Percentiles rank a stretch among this genome's conserved stretches.
These are phyloP conservation scores for Dysidea cf. avara DNA, from an alignment of 37 sponge, comb jelly and placozoan genomes.

Conservation along the genomic window DNA sequence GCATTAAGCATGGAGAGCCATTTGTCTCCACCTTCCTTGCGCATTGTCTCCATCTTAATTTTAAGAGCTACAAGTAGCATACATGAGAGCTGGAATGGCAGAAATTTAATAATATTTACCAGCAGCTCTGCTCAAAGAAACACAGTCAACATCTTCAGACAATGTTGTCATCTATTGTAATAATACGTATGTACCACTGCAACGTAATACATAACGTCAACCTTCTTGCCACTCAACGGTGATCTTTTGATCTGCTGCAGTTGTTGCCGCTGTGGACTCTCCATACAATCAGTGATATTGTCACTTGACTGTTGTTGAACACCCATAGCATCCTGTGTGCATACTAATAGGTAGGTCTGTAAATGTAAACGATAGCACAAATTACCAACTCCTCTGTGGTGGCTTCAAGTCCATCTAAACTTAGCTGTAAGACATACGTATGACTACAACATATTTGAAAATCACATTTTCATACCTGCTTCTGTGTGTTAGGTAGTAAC, in stretches of 20 bases:
- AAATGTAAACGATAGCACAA: too few species aligned
- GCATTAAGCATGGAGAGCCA: constrained; percentile 54
- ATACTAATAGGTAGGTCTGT: neutral
- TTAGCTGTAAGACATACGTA: neutral
- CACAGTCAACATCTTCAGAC: too few species aligned
- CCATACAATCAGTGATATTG: too few species aligned
- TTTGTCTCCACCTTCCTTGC: constrained; percentile 54
- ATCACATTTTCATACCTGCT: constrained; percentile 9
- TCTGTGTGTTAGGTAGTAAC: constrained; percentile 14
- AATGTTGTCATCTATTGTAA: too few species aligned
- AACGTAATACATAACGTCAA: too few species aligned
- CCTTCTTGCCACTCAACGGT: too few species aligned
- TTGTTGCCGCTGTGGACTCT: too few species aligned
- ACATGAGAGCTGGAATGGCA: neutral
- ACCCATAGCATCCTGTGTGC: constrained; percentile 32
- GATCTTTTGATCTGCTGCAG: too few species aligned
- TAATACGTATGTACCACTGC: too few species aligned
- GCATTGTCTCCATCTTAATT: constrained; percentile 35
- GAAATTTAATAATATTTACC: neutral
- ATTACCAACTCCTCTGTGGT: constrained; percentile 9
- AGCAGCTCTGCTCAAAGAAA: too few species aligned
- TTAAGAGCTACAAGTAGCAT: neutral
- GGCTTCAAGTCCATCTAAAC: constrained; percentile 10
- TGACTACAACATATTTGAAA: too few species aligned
- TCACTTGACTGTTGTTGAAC: constrained; percentile 32